Evolutionary conservation across 1,140 invertebrate genomes (phyloP).

Genomic region (Muscidifurax raptorellus): DNA sequence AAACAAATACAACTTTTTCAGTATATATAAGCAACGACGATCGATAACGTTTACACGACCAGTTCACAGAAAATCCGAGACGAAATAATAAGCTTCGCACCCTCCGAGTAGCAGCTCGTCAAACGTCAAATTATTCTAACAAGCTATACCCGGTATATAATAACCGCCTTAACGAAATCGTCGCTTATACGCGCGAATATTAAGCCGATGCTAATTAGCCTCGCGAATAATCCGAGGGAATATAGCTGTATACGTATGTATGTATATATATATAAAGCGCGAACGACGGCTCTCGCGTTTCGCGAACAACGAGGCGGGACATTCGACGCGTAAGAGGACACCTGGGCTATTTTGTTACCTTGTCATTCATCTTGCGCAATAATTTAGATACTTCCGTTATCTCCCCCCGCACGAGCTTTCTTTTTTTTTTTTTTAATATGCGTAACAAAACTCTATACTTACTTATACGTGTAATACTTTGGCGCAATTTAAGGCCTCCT

Average conservation of each 20-base stretch:
- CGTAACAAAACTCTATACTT: constrained; percentile 12
- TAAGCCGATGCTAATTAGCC: constrained; percentile 18
- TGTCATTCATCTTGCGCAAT: constrained; percentile 26
- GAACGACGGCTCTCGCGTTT: constrained; percentile 16
- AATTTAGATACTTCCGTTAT: constrained; percentile 39
- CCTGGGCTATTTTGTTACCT: constrained; percentile 38
- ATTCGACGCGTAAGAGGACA: constrained; percentile 36
- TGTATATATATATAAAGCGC: neutral
- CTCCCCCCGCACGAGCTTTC: neutral
- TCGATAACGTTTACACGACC: too few species aligned
- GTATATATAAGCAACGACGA: too few species aligned
- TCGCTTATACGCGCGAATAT: neutral
- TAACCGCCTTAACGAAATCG: neutral
- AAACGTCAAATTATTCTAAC: neutral
- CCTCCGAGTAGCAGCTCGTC: neutral
- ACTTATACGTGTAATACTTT: constrained; percentile 11
- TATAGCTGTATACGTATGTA: neutral
- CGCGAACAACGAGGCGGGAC: neutral
- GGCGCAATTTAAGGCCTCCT: neutral
- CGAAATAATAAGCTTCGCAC: neutral
- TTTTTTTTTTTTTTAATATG: too few species aligned
- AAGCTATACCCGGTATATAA: neutral
- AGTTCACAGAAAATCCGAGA: neutral
- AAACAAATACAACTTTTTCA: too few species aligned
- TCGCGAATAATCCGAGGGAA: neutral